phyloP scores from a whole-genome alignment of 2,888 invertebrate species.

The Pharmacophagus antenor region DNA sequence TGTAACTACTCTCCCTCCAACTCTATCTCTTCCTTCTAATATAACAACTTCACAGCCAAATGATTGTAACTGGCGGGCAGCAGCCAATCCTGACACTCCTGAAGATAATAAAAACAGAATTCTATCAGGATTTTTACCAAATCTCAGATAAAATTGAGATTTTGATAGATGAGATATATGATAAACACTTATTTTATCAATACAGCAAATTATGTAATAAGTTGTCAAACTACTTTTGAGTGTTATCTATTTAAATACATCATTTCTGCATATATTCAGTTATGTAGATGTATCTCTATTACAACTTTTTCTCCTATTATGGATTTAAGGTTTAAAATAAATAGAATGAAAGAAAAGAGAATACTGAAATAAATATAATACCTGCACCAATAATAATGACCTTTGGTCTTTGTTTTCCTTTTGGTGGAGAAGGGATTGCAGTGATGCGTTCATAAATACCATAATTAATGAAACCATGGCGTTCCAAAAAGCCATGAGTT shows the following conservation, averaged over 20 bases:
- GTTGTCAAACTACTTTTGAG: no score
- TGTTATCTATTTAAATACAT: no score
- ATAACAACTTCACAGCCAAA: constrained; percentile 98
- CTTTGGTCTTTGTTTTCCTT: constrained; percentile 84
- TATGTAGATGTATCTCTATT: no score
- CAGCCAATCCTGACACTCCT: constrained; percentile 96
- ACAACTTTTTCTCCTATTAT: neutral
- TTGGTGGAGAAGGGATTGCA: constrained; percentile 81
- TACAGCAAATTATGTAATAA: no score
- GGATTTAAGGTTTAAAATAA: neutral
- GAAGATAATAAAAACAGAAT: constrained; percentile 66
- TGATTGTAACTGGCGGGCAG: constrained; percentile 95
- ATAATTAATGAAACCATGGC: constrained; percentile 98
- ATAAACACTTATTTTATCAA: neutral
- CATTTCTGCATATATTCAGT: no score
- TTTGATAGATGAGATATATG: neutral
- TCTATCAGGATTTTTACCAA: neutral
- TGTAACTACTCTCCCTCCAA: constrained; percentile 98
- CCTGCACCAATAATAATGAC: constrained; percentile 86
- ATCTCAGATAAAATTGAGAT: neutral
- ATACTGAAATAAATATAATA: constrained; percentile 36
- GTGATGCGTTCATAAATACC: constrained; percentile 95
- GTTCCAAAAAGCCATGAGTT: constrained; percentile 94
- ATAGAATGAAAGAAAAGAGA: neutral
- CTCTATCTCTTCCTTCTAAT: constrained; percentile 92